Percentiles rank a stretch among this genome's conserved stretches.
phyloP scores from a whole-genome alignment of 2,888 invertebrate species.

The Troilus luridus region DNA sequence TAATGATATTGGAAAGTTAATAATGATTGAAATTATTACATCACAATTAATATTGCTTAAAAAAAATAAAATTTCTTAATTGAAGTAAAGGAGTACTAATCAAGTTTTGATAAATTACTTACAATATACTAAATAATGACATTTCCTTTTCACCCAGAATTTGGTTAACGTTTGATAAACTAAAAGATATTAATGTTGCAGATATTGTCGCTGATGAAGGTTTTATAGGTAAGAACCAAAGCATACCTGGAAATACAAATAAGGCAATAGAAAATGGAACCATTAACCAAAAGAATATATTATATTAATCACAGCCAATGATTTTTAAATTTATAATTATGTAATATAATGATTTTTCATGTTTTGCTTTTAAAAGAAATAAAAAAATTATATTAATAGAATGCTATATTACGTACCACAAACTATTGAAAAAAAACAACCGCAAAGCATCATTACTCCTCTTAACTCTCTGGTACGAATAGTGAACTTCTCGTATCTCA shows the following conservation, averaged over 20 bases:
- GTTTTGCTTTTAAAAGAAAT: background rate
- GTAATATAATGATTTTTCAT: too few relatives aligned
- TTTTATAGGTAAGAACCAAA: conserved; percentile 12
- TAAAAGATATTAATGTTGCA: background rate
- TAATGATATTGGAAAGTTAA: background rate
- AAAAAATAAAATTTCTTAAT: background rate
- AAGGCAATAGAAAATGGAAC: background rate
- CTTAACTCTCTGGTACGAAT: background rate
- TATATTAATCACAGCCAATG: too few relatives aligned
- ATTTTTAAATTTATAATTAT: too few relatives aligned
- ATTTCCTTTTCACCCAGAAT: background rate
- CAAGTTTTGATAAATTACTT: background rate
- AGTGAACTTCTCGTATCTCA: background rate
- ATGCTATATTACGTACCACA: background rate
- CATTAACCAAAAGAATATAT: too few relatives aligned
- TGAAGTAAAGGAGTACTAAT: background rate
- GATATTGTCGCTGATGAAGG: background rate
- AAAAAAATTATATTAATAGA: background rate
- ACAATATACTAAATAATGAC: conserved; percentile 11
- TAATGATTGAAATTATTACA: background rate
- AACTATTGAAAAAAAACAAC: background rate
- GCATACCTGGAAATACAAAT: background rate
- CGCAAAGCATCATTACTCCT: background rate
- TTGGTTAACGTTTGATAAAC: background rate
- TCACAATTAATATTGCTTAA: background rate